Evolutionary conservation across 2,888 invertebrate species (phyloP), one percentile per base, ranked within the genome.

Genomic region (Antheraea assamensis): DNA sequence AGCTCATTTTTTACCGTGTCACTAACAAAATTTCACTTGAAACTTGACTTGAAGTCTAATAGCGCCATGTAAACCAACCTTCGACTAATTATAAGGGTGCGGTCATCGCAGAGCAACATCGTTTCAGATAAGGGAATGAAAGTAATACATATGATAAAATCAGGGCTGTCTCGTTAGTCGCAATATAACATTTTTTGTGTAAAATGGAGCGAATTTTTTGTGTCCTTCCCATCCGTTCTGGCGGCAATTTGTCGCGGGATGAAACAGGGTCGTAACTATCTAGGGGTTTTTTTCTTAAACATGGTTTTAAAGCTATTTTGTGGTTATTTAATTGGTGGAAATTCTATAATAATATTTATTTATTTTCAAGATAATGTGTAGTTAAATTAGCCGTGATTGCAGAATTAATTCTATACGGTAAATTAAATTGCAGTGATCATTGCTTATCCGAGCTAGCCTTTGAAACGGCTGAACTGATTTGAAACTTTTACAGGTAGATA

Each of bases 161-260:
- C 93, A 80, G 88, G 90, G 88, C 85, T 87, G 85, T 79, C 90
- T 92, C 88, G 92, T 94, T 93, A 91, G 88, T 79, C 84, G 88
- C 89, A 92, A 93, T 94, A 92, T 93, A 93, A 89, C 81, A 77
- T 82, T 90, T 92, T 92, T 91, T 81, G 76, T 79, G 75, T 77
- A 84, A 88, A 86, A 81, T 89, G 87, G 88, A 89, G 93, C 93
- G 86, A 94, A 90, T 93, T 94, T 94, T 94, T 94, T 94, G 89
- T 94, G 89, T 82, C 76, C 84, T 84, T 79, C 75, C 86, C 77
- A 91, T 92, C 92, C 87, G 85, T 89, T 79, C 90, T 82, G 85
- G 82, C 86, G 87, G 89, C 90, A 86, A 93, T 92, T 93, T 90
- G 92, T 91, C 90, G 90, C 83, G 83, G 79, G 85, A 83, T 80